Base-by-base conservation (phyloP, 2,888 invertebrate species). In the Nasonia oneida region DNA sequence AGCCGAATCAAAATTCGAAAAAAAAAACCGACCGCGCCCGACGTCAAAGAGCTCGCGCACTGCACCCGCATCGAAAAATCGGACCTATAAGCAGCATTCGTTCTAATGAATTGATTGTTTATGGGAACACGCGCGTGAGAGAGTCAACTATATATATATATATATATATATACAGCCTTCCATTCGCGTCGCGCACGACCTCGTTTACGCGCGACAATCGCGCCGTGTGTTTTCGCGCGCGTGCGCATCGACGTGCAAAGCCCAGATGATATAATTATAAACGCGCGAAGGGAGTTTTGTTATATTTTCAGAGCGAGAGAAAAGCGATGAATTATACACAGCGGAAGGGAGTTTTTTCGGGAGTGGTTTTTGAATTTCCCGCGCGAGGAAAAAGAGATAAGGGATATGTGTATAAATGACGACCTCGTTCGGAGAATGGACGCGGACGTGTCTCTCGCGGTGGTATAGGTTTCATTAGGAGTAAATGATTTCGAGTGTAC, bases 101-200 rank as follows among this genome's bases (percentile, higher is more conserved):
- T 67, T 67, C 29, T 33, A 33, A 67, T 67, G 67, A 29, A 67
- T 67, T 67, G 12, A 67, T 61, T 67, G 67, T 67, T 67, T 67
- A 67, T 67, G 67, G 33, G 15, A 67, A 67, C 67, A 33, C 33
- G 33, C 33, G 33, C 33, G 33, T 14, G 12, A 61, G 2, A 33
- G 29, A 29, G 1, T 29, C 67, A 14, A 10, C 67, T 23, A 23
- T 23, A 23, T 23, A 23, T 23, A 23, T 23, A 23, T 23, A 23
- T 23, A 23, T 23, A 29, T 23, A 64, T 23, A 14, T 23, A 23
- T 61, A 61, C 2, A 61, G n/a, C 10, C 4, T 61, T 61, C n/a
- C 57, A 61, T 61, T 61, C 57, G 57, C 57, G 23, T 61, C 57
- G 33, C 4, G 37, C 29, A 1, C 33, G 67, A 67, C 67, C 67